phyloP scores from a whole-genome alignment of 2,113 vertebrate species.

The Podarcis cretensis region DNA sequence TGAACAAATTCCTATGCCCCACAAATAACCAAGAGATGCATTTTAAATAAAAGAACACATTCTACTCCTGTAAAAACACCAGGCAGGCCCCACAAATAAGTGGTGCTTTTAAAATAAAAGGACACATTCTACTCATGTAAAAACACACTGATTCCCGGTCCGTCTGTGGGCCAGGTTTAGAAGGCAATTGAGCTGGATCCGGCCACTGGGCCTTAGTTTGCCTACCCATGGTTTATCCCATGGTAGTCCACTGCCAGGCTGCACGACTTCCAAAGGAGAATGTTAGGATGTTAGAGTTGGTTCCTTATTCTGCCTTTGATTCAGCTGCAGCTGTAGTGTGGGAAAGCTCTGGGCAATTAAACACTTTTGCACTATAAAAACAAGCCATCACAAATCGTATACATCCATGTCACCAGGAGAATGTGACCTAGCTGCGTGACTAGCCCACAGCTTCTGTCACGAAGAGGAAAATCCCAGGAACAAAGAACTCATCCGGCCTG shows the following conservation, averaged over 20 bases:
- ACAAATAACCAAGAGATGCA: too few species aligned
- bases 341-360: neutral
- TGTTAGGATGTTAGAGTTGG: neutral
- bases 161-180: too few species aligned
- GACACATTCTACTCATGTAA: too few species aligned
- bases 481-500: neutral
- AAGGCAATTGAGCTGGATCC: too few species aligned
- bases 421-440: neutral
- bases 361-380: neutral
- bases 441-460: neutral
- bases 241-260: neutral
- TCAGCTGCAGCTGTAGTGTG: neutral
- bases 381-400: neutral
- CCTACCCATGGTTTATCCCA: neutral
- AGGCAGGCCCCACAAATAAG: too few species aligned
- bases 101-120: too few species aligned
- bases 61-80: too few species aligned
- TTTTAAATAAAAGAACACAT: too few species aligned
- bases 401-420: neutral
- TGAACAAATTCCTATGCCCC: too few species aligned
- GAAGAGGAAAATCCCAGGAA: neutral
- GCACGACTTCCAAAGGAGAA: neutral
- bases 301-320: neutral
- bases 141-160: too few species aligned
- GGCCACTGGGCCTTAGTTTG: too few species aligned